Percentiles rank a stretch among this genome's conserved stretches.
phyloP scores from a whole-genome alignment of 92 coral and sea anemone species.

The Paragorgia papillata region DNA sequence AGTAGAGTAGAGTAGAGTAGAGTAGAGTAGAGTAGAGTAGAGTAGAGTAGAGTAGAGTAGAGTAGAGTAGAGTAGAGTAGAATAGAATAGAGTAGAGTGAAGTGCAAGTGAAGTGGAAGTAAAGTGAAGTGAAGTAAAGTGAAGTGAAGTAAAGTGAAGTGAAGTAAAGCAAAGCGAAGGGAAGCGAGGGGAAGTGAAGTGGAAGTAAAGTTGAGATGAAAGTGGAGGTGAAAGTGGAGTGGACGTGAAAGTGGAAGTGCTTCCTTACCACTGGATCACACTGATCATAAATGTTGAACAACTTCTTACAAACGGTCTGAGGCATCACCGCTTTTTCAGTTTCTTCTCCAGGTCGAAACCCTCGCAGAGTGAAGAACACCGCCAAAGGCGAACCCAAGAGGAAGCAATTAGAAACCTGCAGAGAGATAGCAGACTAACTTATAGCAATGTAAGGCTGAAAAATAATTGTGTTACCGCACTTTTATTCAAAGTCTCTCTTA shows the following conservation, averaged over 20 bases:
- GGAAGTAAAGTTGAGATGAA: too few relatives aligned
- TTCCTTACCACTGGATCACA: conserved; percentile 96
- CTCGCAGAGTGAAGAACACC: conserved; percentile 88
- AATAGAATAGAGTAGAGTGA: not conserved
- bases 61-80: not conserved
- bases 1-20: too few relatives aligned
- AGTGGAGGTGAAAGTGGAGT: too few relatives aligned
- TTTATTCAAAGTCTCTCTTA: too few relatives aligned
- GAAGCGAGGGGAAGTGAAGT: too few relatives aligned
- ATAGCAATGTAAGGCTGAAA: too few relatives aligned
- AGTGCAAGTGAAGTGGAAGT: too few relatives aligned
- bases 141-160: not conserved
- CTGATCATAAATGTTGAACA: conserved; percentile 91
- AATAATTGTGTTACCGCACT: too few relatives aligned
- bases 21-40: too few relatives aligned
- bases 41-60: too few relatives aligned
- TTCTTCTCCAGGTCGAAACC: conserved; percentile 90
- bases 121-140: not conserved
- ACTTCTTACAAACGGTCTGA: conserved; percentile 83
- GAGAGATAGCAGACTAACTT: not conserved
- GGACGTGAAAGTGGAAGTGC: not conserved
- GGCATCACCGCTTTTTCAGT: conserved; percentile 93
- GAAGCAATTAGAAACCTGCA: conserved; percentile 82
- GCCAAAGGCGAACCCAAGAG: conserved; percentile 97
- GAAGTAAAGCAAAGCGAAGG: too few relatives aligned